Evolutionary conservation across 2,888 invertebrate species (phyloP).

Genomic region (Drosophila parthenogenetica): DNA sequence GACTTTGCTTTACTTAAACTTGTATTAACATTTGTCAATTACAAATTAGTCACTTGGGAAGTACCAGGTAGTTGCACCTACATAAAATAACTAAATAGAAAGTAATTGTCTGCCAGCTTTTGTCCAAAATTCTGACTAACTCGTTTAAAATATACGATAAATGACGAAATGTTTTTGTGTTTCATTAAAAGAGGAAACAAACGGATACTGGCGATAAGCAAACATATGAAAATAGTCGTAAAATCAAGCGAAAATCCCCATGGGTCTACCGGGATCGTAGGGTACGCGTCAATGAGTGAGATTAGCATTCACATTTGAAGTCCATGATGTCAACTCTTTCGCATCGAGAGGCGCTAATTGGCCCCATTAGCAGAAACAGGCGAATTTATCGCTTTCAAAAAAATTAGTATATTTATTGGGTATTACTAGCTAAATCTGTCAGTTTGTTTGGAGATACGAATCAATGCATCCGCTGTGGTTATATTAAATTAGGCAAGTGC

Average conservation of each 20-base stretch:
- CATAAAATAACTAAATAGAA: constrained; percentile 27
- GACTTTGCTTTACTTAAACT: constrained; percentile 1
- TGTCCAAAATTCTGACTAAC: constrained; percentile 54
- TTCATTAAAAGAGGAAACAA: constrained; percentile 5
- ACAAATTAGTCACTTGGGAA: constrained; percentile 27
- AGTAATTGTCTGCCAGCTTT: constrained; percentile 33
- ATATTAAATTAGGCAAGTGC: constrained; percentile 16
- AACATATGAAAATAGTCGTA: constrained; percentile 43
- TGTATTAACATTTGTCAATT: constrained; percentile 6
- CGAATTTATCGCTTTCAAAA: neutral
- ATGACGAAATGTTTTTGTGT: constrained; percentile 48
- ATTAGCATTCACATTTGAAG: constrained; percentile 43
- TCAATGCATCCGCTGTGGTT: neutral
- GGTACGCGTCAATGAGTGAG: constrained; percentile 28
- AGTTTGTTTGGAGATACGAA: neutral
- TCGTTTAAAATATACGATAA: constrained; percentile 48
- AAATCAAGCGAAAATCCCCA: constrained; percentile 32
- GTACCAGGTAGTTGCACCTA: constrained; percentile 3
- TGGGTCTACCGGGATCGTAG: constrained; percentile 7
- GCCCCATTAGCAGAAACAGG: constrained; percentile 37
- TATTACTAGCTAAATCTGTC: neutral
- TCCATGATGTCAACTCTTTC: constrained; percentile 67
- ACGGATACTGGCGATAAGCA: constrained; percentile 59
- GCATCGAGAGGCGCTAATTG: constrained; percentile 50
- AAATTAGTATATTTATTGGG: neutral